These are phyloP conservation scores for Galendromus occidentalis DNA, from an alignment of 1,140 invertebrate genomes.

Conservation along the genomic window DNA sequence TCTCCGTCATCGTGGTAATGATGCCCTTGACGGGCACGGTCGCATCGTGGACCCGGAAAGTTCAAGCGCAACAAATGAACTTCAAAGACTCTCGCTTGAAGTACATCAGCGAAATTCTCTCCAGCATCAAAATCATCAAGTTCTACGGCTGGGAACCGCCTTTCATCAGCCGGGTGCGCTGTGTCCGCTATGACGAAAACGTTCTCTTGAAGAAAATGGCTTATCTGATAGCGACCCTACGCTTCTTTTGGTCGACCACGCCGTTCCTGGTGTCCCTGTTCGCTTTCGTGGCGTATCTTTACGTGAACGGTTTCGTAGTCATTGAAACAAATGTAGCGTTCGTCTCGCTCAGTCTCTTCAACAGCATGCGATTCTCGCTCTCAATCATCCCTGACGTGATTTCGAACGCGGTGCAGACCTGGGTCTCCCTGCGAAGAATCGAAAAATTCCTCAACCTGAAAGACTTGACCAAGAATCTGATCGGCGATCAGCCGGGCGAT, in stretches of 20 bases:
- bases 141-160: constrained; percentile 31
- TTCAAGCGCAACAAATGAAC: constrained; percentile 22
- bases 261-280: constrained; percentile 37
- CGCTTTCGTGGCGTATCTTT: constrained; percentile 72
- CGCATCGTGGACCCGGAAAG: constrained; percentile 26
- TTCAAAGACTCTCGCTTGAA: constrained; percentile 50
- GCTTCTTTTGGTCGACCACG: constrained; percentile 23
- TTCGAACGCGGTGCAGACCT: constrained; percentile 8
- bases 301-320: constrained; percentile 27
- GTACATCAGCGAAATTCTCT: constrained; percentile 81
- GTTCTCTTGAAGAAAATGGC: constrained; percentile 45
- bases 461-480: constrained; percentile 8
- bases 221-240: constrained; percentile 49
- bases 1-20: constrained; percentile 29
- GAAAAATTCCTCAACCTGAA: constrained; percentile 8
- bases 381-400: constrained; percentile 16
- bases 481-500: constrained; percentile 9
- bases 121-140: constrained; percentile 64
- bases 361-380: constrained; percentile 63
- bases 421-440: constrained; percentile 2
- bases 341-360: constrained; percentile 38
- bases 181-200: constrained; percentile 28
- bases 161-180: constrained; percentile 29
- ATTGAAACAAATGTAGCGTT: constrained; percentile 38
- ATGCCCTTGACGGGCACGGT: constrained; percentile 31